Evolutionary conservation across 1,140 invertebrate genomes (phyloP), one percentile per base, ranked within the genome.

Genomic region (Neuroterus valhalla): DNA sequence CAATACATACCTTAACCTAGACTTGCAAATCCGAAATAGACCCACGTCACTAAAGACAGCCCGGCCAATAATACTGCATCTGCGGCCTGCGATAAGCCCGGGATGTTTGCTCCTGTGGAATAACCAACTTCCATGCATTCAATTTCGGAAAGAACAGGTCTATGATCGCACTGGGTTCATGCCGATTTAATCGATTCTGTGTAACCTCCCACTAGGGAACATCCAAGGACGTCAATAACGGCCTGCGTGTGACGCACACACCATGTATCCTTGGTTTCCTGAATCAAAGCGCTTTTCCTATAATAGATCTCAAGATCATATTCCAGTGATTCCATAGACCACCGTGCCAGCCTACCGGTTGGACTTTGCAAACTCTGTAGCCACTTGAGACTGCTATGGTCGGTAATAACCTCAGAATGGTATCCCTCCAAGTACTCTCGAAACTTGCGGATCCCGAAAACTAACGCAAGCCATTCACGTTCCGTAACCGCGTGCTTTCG

Each of bases 371-470:
- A 14, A 46, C 38, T 62, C 8, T 70, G 10, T 17, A 75, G 31
- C 73, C 73, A 70, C 21, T 21, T 68, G 2, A 75, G 48, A 15
- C 74, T 46, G n/a, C 79, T 77, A 6, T 67, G 19, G 15, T 69
- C 71, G 8, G 87, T 90, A 66, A 86, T 77, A 1, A 89, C 78
- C 4, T 62, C 80, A 72, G 91, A 90, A 5, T 85, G 75, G 1
- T 82, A 66, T 2, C 85, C 88, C 66, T 87, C 83, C 2, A 91
- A 23, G 76, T 89, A 92, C 4, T 82, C 76, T 45, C 86, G 76
- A 74, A 91, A 91, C 66, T 89, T 87, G 72, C 89, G 79, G 31
- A 89, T 80, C 3, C 82, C 82, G 77, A 79, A 89, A 11, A 89
- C 78, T 23, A 90, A 75, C 3, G 85, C 89, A 23, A 90, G 70